Evolutionary conservation across 2,113 vertebrate genomes (phyloP), one percentile per base, ranked within the genome.

Genomic region (Alexandromys fortis): DNA sequence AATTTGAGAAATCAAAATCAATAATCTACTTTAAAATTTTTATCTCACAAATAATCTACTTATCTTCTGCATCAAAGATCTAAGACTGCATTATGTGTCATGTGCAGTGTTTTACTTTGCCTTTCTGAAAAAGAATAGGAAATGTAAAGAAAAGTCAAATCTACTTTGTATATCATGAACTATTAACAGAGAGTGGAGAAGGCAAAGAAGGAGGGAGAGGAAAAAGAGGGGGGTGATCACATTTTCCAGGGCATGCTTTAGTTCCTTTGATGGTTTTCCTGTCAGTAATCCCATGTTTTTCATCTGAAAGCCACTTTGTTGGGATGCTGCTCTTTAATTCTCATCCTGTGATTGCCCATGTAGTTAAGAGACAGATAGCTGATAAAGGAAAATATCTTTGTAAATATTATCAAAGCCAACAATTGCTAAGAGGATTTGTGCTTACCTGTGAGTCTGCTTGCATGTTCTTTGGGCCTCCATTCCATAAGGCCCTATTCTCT

Each of bases 41-140:
- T 65, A 82, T 96, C 86, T 96, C 92, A 92, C 82, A 97, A 96
- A 96, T 95, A 96, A 96, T 94, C 92, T 55, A 11, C 63, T 65
- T 63, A 78, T 73, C 33, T 45, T 63, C 49, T 70, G 89, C 35
- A 94, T 96, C 70, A 97, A 97, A 98, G 97, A 91, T 93, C 95
- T 96, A 98, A 98, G 97, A 97, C 94, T 95, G 79, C 81, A 22
- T 70, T 38, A 73, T 68, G 16, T 33, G 45, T 35, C 3, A 22
- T 49, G 12, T 16, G 4, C 9, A 58, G 38, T 4, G 45, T 67
- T 35, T 68, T 86, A 6, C 26, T 45, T 85, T 67, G 38, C 26
- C 5, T 67, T 47, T 33, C 14, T 67, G 61, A 33, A 22, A 86
- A 67, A 47, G 28, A 67, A 68, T 1, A 13, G 10, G 19, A 67